These are phyloP conservation scores for Chaetoderma sp. DNA, from an alignment of 2,888 invertebrate species.

Conservation along the genomic window DNA sequence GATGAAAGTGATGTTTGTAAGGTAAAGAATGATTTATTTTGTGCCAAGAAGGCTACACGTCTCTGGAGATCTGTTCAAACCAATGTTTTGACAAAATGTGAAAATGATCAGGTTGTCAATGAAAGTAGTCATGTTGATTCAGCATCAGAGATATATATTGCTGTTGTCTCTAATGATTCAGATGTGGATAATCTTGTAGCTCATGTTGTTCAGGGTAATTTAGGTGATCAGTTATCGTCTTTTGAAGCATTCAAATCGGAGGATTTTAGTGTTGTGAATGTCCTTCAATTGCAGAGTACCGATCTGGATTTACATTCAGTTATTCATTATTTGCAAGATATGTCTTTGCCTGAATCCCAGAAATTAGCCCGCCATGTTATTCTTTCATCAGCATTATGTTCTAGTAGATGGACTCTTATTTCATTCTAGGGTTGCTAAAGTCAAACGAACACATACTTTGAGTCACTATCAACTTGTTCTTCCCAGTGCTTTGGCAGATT, in stretches of 20 bases:
- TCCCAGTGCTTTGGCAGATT: not conserved
- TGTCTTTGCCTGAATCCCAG: conserved; percentile 27
- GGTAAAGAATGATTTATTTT: too few relatives aligned
- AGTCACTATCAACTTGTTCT: conserved; percentile 17
- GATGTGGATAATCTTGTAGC: too few relatives aligned
- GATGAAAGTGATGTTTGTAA: too few relatives aligned
- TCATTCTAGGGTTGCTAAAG: conserved; percentile 16
- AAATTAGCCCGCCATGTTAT: conserved; percentile 24
- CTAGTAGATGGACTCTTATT: conserved; percentile 2
- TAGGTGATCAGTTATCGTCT: too few relatives aligned
- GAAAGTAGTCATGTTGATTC: too few relatives aligned
- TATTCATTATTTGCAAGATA: conserved; percentile 14
- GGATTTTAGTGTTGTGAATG: conserved; percentile 2
- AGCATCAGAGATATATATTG: too few relatives aligned
- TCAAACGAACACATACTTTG: conserved; percentile 3
- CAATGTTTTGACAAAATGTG: too few relatives aligned
- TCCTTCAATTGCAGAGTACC: conserved; percentile 15
- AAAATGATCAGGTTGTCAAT: too few relatives aligned
- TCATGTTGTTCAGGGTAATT: too few relatives aligned
- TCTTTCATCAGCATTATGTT: not conserved
- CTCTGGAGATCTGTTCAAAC: too few relatives aligned
- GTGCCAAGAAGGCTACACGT: too few relatives aligned
- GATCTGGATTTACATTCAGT: conserved; percentile 19
- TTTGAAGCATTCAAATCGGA: not conserved
- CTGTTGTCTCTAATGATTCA: too few relatives aligned